These are phyloP conservation scores for Hemithea aestivaria DNA, from an alignment of 2,888 invertebrate species.

Conservation along the genomic window DNA sequence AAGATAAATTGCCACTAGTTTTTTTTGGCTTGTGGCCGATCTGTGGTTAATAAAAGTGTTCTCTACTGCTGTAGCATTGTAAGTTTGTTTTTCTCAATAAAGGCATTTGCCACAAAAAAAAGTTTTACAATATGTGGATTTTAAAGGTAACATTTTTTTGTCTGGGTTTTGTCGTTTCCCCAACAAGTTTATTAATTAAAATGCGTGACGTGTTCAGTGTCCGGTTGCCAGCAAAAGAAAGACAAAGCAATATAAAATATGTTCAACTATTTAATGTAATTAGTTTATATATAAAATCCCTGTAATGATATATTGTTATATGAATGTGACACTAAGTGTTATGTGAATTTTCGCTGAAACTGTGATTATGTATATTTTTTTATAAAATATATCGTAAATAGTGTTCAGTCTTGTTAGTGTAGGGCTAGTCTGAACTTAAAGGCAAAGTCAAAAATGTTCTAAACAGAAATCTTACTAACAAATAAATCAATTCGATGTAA, in stretches of 20 bases:
- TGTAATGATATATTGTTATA: slow-evolving; percentile 77
- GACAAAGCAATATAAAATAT: slow-evolving; percentile 57
- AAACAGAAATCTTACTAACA: neutral
- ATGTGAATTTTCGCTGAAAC: slow-evolving; percentile 33
- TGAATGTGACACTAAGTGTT: slow-evolving; percentile 52
- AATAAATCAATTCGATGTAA: too few relatives aligned
- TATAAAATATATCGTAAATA: slow-evolving; percentile 77
- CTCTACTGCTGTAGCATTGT: too few relatives aligned
- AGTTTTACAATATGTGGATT: too few relatives aligned
- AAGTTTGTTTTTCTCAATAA: too few relatives aligned
- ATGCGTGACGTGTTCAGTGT: slow-evolving; percentile 19
- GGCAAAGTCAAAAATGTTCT: slow-evolving; percentile 7
- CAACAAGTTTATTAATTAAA: slow-evolving; percentile 21
- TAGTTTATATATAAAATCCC: slow-evolving; percentile 77
- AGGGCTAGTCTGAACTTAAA: slow-evolving; percentile 39
- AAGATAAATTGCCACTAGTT: too few relatives aligned
- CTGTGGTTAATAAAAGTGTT: too few relatives aligned
- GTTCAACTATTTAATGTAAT: slow-evolving; percentile 71
- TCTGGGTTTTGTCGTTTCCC: too few relatives aligned
- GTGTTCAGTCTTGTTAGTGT: slow-evolving; percentile 74
- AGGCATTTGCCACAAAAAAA: too few relatives aligned
- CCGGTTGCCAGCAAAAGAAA: slow-evolving; percentile 38
- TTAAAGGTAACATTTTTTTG: too few relatives aligned
- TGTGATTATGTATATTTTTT: slow-evolving; percentile 62
- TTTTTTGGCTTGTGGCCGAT: too few relatives aligned